Percentiles rank a stretch among this genome's conserved stretches.
Conservation (phyloP, 2,113 vertebrate species). For the Eptesicus fuscus region DNA sequence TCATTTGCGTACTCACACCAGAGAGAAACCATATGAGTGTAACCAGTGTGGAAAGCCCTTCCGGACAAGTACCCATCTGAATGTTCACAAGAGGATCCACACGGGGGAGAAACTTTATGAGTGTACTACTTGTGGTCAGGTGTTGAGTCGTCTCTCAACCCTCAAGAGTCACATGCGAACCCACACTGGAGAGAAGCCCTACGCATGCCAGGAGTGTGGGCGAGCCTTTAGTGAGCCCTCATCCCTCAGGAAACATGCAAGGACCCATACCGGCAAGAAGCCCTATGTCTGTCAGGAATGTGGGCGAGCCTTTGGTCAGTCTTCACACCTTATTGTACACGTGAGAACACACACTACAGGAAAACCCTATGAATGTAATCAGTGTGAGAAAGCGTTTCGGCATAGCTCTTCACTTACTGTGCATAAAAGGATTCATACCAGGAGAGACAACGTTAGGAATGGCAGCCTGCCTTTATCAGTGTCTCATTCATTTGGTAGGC, state of each 20-base stretch:
- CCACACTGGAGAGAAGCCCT: constrained; percentile 90
- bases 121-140: constrained; percentile 69
- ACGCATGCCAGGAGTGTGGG: constrained; percentile 85
- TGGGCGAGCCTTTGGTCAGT: constrained; percentile 64
- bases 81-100: constrained; percentile 66
- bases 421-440: constrained; percentile 22
- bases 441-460: neutral
- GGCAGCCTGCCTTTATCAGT: neutral
- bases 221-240: constrained; percentile 81
- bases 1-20: constrained; percentile 66
- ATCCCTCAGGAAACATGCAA: constrained; percentile 80
- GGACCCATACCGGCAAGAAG: constrained; percentile 79
- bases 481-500: neutral
- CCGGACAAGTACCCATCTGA: constrained; percentile 64
- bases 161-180: constrained; percentile 89
- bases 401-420: constrained; percentile 68
- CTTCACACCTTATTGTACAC: constrained; percentile 51
- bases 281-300: constrained; percentile 61
- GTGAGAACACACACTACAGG: constrained; percentile 49
- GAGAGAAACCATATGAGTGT: constrained; percentile 69
- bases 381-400: constrained; percentile 70
- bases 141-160: constrained; percentile 87
- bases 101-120: constrained; percentile 63
- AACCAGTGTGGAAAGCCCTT: constrained; percentile 72
- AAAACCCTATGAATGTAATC: constrained; percentile 60